Evolutionary conservation across 2,797 vertebrate species (phyloP).

Genomic region (Hybognathus amarus): DNA sequence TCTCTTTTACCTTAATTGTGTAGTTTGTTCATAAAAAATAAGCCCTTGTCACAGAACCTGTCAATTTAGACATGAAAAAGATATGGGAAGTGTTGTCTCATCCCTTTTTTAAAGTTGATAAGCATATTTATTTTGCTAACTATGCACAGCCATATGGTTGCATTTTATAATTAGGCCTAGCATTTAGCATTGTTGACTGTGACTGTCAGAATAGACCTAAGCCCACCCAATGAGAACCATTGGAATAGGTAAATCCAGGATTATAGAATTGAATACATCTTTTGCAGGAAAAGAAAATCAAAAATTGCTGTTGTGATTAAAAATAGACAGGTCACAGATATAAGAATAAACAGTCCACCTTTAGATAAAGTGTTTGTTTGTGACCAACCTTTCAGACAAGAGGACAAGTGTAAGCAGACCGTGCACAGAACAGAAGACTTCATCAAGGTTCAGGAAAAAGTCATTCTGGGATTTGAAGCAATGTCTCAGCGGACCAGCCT

Average conservation of each 20-base stretch:
- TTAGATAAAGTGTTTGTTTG: not conserved
- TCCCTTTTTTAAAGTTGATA: not conserved
- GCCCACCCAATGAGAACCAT: not conserved
- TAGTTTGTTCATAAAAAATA: not conserved
- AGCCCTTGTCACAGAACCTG: not conserved
- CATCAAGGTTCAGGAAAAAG: slow-evolving; percentile 78
- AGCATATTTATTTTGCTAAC: not conserved
- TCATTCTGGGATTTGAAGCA: too few species aligned
- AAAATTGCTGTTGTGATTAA: not conserved
- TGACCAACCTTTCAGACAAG: not conserved
- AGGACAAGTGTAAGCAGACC: not conserved
- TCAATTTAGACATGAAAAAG: too few species aligned
- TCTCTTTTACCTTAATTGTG: not conserved
- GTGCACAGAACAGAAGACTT: not conserved
- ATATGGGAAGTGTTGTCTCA: not conserved
- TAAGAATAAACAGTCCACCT: not conserved
- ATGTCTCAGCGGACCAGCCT: slow-evolving; percentile 83
- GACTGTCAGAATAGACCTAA: not conserved
- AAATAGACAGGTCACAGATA: not conserved
- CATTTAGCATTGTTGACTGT: not conserved
- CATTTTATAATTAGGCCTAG: not conserved
- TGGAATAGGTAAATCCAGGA: not conserved
- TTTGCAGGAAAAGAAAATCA: not conserved
- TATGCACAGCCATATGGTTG: not conserved
- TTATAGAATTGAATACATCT: not conserved